These are phyloP conservation scores for Drosophila erecta DNA, from an alignment of 1,140 invertebrate species.

Conservation along the genomic window DNA sequence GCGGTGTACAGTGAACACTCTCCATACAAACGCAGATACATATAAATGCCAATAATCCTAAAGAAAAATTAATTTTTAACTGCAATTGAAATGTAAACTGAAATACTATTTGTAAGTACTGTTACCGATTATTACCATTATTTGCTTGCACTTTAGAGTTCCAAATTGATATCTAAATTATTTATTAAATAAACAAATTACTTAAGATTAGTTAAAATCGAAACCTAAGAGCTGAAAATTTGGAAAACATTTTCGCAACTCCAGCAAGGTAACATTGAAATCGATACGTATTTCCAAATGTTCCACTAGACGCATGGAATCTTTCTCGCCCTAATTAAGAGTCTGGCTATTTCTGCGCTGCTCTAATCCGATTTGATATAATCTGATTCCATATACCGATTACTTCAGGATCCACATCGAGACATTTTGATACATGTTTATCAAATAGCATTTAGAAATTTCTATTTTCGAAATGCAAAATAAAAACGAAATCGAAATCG, in stretches of 20 bases:
- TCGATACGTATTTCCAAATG: conserved; percentile 13
- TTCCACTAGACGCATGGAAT: conserved; percentile 19
- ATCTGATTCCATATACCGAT: conserved; percentile 16
- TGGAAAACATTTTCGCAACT: conserved; percentile 1
- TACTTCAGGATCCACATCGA: conserved; percentile 19
- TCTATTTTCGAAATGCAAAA: conserved; percentile 50
- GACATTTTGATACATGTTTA: conserved; percentile 32
- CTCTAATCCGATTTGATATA: conserved; percentile 35
- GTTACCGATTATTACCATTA: conserved; percentile 22
- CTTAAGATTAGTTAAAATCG: conserved; percentile 36
- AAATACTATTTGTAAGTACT: conserved; percentile 6
- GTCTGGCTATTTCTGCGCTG: conserved; percentile 33
- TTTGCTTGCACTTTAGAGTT: conserved; percentile 12
- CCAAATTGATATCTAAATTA: conserved; percentile 38
- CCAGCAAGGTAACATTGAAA: conserved; percentile 8
- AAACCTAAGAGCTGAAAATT: conserved; percentile 9
- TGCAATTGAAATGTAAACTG: conserved; percentile 6
- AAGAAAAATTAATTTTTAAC: not conserved
- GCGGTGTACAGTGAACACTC: conserved; percentile 1
- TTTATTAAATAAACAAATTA: conserved; percentile 32
- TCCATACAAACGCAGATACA: not conserved
- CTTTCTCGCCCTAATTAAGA: conserved; percentile 34
- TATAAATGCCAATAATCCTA: not conserved
- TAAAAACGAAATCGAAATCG: conserved; percentile 17
- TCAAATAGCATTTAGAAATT: conserved; percentile 63